phyloP scores from a whole-genome alignment of 2,888 invertebrate genomes.

The Belgica antarctica region DNA sequence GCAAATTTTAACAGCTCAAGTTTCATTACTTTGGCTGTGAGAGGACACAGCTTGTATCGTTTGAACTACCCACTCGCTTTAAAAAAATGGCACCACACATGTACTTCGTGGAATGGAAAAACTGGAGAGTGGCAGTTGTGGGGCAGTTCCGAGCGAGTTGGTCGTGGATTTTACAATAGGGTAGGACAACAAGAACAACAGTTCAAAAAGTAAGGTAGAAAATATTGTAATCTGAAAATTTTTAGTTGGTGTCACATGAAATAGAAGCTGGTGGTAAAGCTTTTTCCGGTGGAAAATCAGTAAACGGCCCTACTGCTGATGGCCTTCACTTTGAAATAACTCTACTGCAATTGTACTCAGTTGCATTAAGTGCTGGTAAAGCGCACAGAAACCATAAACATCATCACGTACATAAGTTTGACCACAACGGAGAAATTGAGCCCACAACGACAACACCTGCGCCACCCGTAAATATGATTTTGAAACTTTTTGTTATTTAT shows the following conservation, averaged over 20 bases:
- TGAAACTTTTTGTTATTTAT: not conserved
- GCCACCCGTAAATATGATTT: constrained; percentile 48
- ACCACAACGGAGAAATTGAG: constrained; percentile 68
- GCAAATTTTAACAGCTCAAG: constrained; percentile 77
- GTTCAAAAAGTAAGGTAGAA: not conserved
- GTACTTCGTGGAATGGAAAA: constrained; percentile 84
- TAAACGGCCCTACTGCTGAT: constrained; percentile 51
- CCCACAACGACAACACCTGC: constrained; percentile 61
- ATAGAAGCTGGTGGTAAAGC: constrained; percentile 74
- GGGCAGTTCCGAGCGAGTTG: constrained; percentile 81
- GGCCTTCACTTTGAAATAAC: constrained; percentile 65
- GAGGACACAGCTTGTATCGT: constrained; percentile 78
- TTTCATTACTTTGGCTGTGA: constrained; percentile 76
- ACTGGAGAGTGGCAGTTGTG: constrained; percentile 89
- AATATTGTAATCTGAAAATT: not conserved
- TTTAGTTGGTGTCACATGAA: constrained; percentile 52
- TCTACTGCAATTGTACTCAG: constrained; percentile 75
- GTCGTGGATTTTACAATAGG: constrained; percentile 81
- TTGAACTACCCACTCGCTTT: constrained; percentile 67
- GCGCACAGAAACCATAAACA: constrained; percentile 85
- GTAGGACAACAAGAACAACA: constrained; percentile 57
- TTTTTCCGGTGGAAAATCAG: constrained; percentile 62
- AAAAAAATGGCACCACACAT: constrained; percentile 80
- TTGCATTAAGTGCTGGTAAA: constrained; percentile 79
- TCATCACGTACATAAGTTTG: constrained; percentile 78